These are phyloP conservation scores for Scomber colias DNA, from an alignment of 2,113 vertebrate species.

Conservation along the genomic window DNA sequence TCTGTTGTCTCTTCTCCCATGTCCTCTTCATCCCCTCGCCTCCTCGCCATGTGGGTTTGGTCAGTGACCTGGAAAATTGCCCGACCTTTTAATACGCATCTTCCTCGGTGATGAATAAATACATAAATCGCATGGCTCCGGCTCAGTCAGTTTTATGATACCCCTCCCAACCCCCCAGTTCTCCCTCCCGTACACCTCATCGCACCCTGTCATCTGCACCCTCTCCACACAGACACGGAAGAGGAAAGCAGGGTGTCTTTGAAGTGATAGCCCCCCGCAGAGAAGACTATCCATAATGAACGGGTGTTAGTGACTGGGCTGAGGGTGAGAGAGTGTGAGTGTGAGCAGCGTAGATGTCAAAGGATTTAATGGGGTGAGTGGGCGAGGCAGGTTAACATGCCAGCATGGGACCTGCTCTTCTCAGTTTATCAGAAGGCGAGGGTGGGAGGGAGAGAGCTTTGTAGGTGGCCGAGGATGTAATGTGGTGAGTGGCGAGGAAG, in stretches of 20 bases:
- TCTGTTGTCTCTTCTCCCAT: constrained; percentile 23
- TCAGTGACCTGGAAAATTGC: constrained; percentile 84
- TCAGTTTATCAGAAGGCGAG: constrained; percentile 51
- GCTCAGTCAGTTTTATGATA: constrained; percentile 65
- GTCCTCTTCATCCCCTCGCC: constrained; percentile 45
- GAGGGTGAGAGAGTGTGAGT: constrained; percentile 27
- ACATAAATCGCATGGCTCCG: constrained; percentile 76
- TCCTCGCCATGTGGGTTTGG: constrained; percentile 67
- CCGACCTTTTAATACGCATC: constrained; percentile 80
- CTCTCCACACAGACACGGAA: constrained; percentile 32
- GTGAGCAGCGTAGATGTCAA: constrained; percentile 32
- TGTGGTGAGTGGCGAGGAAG: constrained; percentile 30
- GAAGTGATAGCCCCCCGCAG: constrained; percentile 59
- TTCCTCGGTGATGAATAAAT: constrained; percentile 82
- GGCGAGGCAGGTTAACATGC: constrained; percentile 54
- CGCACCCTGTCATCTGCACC: constrained; percentile 55
- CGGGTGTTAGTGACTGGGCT: constrained; percentile 56
- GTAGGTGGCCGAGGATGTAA: constrained; percentile 45
- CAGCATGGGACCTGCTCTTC: constrained; percentile 57
- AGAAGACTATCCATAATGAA: constrained; percentile 64
- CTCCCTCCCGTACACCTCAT: constrained; percentile 20
- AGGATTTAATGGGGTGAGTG: constrained; percentile 60
- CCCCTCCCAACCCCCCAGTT: constrained; percentile 11
- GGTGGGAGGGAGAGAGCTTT: constrained; percentile 18
- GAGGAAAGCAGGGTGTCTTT: constrained; percentile 50